Evolutionary conservation across 2,113 vertebrate species (phyloP).

Genomic region (Tachycineta bicolor): DNA sequence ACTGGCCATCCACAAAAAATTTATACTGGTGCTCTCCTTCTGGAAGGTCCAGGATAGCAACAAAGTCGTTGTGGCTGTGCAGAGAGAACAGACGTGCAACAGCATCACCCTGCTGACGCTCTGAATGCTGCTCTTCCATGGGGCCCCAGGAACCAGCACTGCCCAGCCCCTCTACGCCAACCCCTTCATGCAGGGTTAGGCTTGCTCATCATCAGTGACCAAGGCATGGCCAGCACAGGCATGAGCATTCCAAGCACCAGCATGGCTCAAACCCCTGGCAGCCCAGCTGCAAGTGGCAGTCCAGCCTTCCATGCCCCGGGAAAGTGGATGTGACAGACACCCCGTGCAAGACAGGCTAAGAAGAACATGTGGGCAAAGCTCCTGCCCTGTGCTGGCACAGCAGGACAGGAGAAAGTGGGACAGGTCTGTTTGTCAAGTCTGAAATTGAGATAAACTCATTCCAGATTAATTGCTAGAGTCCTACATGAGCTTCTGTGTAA

Average conservation of each 20-base stretch:
- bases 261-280: not conserved
- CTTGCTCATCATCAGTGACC: not conserved
- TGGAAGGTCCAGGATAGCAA: conserved; percentile 94
- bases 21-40: conserved; percentile 99
- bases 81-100: not conserved
- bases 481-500: not conserved
- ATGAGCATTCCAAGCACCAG: rapidly evolving
- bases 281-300: not conserved
- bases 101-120: not conserved
- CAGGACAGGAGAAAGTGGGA: not conserved
- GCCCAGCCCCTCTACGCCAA: not conserved
- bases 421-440: not conserved
- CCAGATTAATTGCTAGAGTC: not conserved
- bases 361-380: not conserved
- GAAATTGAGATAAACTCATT: not conserved
- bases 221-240: not conserved
- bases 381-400: not conserved
- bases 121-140: not conserved
- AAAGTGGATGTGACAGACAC: rapidly evolving
- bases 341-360: not conserved
- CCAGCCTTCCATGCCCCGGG: rapidly evolving
- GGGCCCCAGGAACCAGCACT: not conserved
- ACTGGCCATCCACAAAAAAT: conserved; percentile 98
- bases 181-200: not conserved
- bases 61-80: conserved; percentile 94